These are phyloP conservation scores for Hypolimnas misippus DNA, from an alignment of 2,888 invertebrate species.

Conservation along the genomic window DNA sequence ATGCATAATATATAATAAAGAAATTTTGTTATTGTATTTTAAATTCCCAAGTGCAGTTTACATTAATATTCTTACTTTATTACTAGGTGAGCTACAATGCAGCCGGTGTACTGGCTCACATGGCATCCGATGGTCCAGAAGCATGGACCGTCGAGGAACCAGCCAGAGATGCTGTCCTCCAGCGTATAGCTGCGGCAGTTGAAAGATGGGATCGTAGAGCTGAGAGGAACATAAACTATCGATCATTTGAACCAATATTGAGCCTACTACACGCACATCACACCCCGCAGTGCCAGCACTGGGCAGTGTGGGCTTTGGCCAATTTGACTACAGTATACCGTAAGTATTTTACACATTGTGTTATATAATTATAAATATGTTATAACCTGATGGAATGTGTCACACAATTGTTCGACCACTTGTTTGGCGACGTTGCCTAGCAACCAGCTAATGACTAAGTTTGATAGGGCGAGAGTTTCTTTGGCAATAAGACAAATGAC, in stretches of 20 bases:
- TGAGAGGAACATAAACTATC: slow-evolving; percentile 97
- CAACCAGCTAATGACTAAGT: too few species aligned
- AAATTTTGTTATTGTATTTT: too few species aligned
- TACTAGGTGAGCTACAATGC: slow-evolving; percentile 97
- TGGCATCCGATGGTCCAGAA: slow-evolving; percentile 94
- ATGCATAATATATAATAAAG: too few species aligned
- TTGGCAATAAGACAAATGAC: too few species aligned
- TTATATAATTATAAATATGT: too few species aligned
- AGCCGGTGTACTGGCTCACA: slow-evolving; percentile 97
- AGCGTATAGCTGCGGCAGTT: slow-evolving; percentile 91
- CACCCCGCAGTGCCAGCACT: slow-evolving; percentile 96
- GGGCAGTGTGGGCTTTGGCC: slow-evolving; percentile 99
- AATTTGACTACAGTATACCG: slow-evolving; percentile 97
- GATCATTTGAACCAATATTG: slow-evolving; percentile 95
- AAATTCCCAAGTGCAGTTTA: too few species aligned
- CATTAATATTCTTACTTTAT: too few species aligned
- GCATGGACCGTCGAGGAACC: slow-evolving; percentile 92
- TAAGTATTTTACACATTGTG: slow-evolving; percentile 87
- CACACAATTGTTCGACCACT: too few species aligned
- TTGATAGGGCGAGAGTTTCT: too few species aligned
- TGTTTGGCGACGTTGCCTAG: too few species aligned
- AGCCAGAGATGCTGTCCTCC: slow-evolving; percentile 87
- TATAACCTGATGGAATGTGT: too few species aligned
- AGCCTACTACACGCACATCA: slow-evolving; percentile 91
- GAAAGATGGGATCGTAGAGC: slow-evolving; percentile 94